Percentiles rank a stretch among this genome's conserved stretches.
phyloP scores from a whole-genome alignment of 2,797 vertebrate species.

The Myotis myotis region DNA sequence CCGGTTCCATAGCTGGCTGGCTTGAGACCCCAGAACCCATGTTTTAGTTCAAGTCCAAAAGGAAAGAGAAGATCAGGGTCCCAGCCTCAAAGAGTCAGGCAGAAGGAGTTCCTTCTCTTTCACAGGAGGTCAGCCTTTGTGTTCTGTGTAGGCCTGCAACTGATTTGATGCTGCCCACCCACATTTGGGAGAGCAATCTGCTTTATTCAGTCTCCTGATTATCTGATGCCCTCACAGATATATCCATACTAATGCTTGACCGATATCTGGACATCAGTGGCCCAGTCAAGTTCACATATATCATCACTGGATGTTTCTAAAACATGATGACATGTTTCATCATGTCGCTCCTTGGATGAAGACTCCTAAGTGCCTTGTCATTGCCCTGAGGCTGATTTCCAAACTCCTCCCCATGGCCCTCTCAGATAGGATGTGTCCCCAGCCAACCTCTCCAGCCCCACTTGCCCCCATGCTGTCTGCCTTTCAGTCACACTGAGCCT shows the following conservation, averaged over 20 bases:
- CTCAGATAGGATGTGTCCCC: background rate
- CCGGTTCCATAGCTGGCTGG: background rate
- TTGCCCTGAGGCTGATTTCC: background rate
- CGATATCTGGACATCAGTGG: background rate
- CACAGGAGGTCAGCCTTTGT: background rate
- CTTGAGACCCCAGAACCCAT: background rate
- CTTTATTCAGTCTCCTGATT: background rate
- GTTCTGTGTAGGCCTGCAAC: background rate
- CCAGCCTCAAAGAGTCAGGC: background rate
- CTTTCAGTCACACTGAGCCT: background rate
- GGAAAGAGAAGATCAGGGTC: background rate
- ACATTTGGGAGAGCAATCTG: background rate
- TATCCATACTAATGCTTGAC: background rate
- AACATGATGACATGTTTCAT: background rate
- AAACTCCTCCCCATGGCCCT: background rate
- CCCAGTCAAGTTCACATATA: background rate
- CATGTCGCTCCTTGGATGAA: background rate
- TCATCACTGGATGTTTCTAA: background rate
- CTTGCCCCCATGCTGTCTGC: background rate
- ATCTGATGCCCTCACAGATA: background rate
- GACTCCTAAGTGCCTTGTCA: background rate
- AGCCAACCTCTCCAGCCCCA: background rate
- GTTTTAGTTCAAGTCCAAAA: background rate
- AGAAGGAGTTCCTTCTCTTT: background rate
- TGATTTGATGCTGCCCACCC: background rate